Evolutionary conservation across 1,140 invertebrate species (phyloP).

Genomic region (Vanessa tameamea): DNA sequence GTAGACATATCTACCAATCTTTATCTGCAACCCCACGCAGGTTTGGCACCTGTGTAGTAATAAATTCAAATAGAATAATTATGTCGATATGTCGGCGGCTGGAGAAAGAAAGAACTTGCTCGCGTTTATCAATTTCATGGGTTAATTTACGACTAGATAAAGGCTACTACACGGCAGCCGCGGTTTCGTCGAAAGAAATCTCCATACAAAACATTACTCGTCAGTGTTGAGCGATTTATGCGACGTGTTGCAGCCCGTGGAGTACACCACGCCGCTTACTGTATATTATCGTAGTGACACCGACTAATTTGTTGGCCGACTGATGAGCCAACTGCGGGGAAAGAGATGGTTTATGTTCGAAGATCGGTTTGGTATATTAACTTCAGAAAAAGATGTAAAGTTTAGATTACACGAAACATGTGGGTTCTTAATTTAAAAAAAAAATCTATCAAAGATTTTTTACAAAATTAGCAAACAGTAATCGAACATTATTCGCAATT

Average conservation of each 20-base stretch:
- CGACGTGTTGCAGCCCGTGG: constrained; percentile 58
- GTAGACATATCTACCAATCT: background rate
- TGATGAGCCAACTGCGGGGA: constrained; percentile 72
- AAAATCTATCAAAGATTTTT: too few species aligned
- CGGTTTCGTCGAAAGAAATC: constrained; percentile 77
- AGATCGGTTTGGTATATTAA: constrained; percentile 38
- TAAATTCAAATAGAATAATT: constrained; percentile 46
- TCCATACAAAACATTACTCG: constrained; percentile 80
- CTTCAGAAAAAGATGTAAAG: constrained; percentile 9
- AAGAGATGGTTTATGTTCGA: constrained; percentile 71
- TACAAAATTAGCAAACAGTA: too few species aligned
- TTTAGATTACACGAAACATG: constrained; percentile 19
- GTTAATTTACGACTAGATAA: constrained; percentile 79
- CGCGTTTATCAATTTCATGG: constrained; percentile 71
- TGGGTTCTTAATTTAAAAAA: too few species aligned
- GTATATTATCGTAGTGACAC: constrained; percentile 80
- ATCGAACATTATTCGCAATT: too few species aligned
- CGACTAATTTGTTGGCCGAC: constrained; percentile 78
- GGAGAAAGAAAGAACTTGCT: constrained; percentile 51
- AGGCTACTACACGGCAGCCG: constrained; percentile 68
- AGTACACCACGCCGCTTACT: constrained; percentile 68
- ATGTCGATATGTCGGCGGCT: constrained; percentile 43
- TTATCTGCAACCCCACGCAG: constrained; percentile 6
- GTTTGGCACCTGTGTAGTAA: constrained; percentile 27
- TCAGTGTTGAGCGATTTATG: constrained; percentile 77